These are phyloP conservation scores for Corythucha ciliata DNA, from an alignment of 2,888 invertebrate species.

Conservation along the genomic window DNA sequence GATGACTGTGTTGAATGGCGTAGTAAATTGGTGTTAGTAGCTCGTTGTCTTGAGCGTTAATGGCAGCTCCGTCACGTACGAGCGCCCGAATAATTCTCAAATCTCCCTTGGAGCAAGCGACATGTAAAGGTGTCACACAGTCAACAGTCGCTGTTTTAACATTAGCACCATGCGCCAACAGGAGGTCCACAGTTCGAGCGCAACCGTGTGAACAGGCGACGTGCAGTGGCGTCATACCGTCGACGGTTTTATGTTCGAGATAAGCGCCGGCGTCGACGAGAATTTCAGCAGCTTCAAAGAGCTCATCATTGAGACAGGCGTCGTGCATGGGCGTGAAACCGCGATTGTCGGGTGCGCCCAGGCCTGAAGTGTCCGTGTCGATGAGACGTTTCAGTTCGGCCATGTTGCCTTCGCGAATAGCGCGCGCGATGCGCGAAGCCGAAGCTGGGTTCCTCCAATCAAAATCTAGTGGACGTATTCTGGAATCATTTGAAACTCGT, in stretches of 20 bases:
- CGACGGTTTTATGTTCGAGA: constrained; percentile 25
- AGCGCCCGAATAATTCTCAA: constrained; percentile 19
- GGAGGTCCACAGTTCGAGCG: constrained; percentile 14
- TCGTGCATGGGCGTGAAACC: constrained; percentile 50
- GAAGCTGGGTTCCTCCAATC: constrained; percentile 47
- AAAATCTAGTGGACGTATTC: constrained; percentile 43
- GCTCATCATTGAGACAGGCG: constrained; percentile 43
- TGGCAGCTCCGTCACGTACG: constrained; percentile 20
- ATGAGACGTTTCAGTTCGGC: constrained; percentile 42
- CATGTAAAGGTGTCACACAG: constrained; percentile 25
- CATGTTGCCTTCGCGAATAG: constrained; percentile 44
- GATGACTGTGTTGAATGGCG: constrained; percentile 23
- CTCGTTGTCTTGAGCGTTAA: constrained; percentile 24
- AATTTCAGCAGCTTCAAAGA: constrained; percentile 16
- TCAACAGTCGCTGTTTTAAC: constrained; percentile 25
- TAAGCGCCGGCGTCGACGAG: constrained; percentile 22
- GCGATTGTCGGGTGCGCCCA: constrained; percentile 46
- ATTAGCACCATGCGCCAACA: constrained; percentile 13
- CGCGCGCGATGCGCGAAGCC: constrained; percentile 45
- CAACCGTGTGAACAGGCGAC: constrained; percentile 15
- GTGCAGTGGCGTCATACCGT: constrained; percentile 26
- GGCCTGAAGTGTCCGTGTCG: constrained; percentile 42
- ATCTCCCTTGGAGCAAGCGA: constrained; percentile 23
- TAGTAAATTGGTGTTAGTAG: constrained; percentile 24
- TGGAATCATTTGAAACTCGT: too few species aligned